Conservation (phyloP, 1,140 invertebrate genomes). For the Lucilia cuprina region DNA sequence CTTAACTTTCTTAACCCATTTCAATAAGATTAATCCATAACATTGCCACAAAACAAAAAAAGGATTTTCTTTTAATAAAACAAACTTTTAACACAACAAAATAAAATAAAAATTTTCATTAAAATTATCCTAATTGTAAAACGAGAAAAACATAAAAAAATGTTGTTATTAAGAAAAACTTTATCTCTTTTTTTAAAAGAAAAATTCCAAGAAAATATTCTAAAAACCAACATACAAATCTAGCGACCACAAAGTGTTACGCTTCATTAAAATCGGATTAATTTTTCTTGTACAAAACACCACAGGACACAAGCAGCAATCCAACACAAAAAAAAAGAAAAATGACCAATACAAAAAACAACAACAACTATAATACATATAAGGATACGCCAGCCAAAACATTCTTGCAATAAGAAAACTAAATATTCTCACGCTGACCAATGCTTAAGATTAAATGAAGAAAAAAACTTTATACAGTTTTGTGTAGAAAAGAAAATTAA, state of each 20-base stretch:
- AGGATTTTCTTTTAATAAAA: neutral
- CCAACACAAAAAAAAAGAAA: neutral
- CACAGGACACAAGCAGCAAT: neutral
- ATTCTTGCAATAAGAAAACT: neutral
- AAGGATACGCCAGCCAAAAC: neutral
- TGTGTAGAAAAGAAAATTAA: neutral
- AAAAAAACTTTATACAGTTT: neutral
- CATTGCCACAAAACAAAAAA: neutral
- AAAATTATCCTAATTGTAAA: neutral
- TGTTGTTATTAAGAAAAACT: neutral
- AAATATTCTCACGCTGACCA: constrained; percentile 40
- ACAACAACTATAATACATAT: neutral
- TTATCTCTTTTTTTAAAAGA: neutral
- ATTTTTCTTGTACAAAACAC: constrained; percentile 37
- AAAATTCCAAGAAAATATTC: neutral
- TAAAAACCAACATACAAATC: constrained; percentile 7
- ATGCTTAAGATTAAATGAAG: neutral
- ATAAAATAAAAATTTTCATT: neutral
- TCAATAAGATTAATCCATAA: neutral
- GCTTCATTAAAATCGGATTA: constrained; percentile 38
- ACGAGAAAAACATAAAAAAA: neutral
- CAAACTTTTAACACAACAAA: neutral
- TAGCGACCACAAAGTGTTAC: constrained; percentile 30
- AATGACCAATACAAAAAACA: constrained; percentile 8
- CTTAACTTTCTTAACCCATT: neutral